phyloP scores from a whole-genome alignment of 2,113 vertebrate species.

The Hyla sarda region DNA sequence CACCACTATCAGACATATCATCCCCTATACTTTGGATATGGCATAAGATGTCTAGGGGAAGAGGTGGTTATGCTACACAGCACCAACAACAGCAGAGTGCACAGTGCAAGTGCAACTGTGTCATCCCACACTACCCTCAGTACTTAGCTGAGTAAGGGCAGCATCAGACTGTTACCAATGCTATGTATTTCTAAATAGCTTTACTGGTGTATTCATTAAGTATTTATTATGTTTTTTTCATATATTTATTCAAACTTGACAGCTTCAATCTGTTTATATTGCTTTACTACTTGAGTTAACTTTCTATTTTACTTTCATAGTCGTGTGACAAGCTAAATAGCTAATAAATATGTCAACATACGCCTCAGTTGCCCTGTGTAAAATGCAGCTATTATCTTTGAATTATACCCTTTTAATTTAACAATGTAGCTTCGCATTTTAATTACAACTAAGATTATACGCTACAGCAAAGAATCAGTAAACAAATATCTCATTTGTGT shows the following conservation, averaged over 20 bases:
- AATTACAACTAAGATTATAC: conserved; percentile 81
- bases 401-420: conserved; percentile 73
- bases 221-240: background rate
- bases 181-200: too few relatives aligned
- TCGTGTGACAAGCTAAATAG: conserved; percentile 49
- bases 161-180: too few relatives aligned
- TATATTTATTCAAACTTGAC: background rate
- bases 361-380: conserved; percentile 64
- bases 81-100: too few relatives aligned
- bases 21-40: too few relatives aligned
- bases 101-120: too few relatives aligned
- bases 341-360: conserved; percentile 65
- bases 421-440: conserved; percentile 73
- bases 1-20: too few relatives aligned
- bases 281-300: background rate
- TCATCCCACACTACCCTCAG: too few relatives aligned
- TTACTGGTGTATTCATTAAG: too few relatives aligned
- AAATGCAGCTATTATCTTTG: conserved; percentile 67
- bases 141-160: too few relatives aligned
- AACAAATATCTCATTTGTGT: conserved; percentile 82
- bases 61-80: too few relatives aligned
- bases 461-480: conserved; percentile 75
- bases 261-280: background rate
- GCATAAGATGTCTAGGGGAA: too few relatives aligned
- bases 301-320: conserved; percentile 28